A percentile compares a stretch with the other conserved stretches of the same genome.
Evolutionary conservation across 2,888 invertebrate genomes (phyloP).

Genomic region (Trissolcus brochymenae): DNA sequence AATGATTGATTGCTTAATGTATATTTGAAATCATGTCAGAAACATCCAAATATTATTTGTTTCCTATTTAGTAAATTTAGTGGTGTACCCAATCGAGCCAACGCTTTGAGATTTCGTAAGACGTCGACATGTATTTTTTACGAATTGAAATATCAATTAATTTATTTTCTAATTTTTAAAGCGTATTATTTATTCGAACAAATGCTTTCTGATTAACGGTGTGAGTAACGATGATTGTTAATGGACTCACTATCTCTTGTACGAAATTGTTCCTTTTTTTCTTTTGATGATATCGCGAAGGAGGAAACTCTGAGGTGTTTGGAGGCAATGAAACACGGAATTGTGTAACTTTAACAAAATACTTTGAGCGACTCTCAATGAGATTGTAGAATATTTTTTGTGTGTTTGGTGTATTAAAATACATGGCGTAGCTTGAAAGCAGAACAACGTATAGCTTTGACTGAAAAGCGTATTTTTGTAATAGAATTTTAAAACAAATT

Average conservation of each 20-base stretch:
- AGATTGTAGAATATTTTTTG: slow-evolving; percentile 35
- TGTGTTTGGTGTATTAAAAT: slow-evolving; percentile 20
- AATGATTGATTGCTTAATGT: not conserved
- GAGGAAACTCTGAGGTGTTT: slow-evolving; percentile 44
- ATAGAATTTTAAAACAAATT: slow-evolving; percentile 26
- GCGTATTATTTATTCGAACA: too few species aligned
- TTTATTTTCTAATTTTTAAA: too few species aligned
- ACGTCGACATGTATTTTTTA: not conserved
- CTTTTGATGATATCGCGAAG: slow-evolving; percentile 7
- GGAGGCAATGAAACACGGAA: slow-evolving; percentile 52
- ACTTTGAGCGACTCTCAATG: slow-evolving; percentile 22
- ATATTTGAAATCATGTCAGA: not conserved
- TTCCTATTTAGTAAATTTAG: too few species aligned
- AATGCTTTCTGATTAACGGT: not conserved
- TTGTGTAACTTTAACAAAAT: slow-evolving; percentile 32
- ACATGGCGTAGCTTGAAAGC: slow-evolving; percentile 38
- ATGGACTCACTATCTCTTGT: slow-evolving; percentile 27
- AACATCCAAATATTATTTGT: too few species aligned
- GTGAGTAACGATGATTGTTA: not conserved
- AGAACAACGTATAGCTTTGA: not conserved
- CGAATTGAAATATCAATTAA: too few species aligned
- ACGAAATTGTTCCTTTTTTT: slow-evolving; percentile 25
- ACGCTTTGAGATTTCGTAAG: too few species aligned
- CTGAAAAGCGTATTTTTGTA: slow-evolving; percentile 48
- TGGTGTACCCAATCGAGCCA: too few species aligned